phyloP scores from a whole-genome alignment of 2,113 vertebrate species.

The Candoia aspera region DNA sequence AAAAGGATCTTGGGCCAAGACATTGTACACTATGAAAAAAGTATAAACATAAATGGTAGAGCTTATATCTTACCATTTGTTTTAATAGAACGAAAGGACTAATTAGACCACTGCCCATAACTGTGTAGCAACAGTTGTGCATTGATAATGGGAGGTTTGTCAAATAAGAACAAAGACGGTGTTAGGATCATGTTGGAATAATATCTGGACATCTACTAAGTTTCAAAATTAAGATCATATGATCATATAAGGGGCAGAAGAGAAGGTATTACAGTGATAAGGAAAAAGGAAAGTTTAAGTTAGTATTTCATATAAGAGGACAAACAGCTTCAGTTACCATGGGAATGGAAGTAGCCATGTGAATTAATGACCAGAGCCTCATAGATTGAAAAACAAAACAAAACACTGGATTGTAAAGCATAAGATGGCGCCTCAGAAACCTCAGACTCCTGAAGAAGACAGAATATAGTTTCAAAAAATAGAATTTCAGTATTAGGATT shows the following conservation, averaged over 20 bases:
- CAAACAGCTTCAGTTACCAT: not conserved
- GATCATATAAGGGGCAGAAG: not conserved
- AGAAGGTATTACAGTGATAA: not conserved
- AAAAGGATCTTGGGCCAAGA: not conserved
- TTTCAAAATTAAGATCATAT: not conserved
- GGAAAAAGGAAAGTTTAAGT: not conserved
- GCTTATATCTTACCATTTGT: not conserved
- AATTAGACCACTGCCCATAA: not conserved
- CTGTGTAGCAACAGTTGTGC: not conserved
- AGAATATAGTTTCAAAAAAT: not conserved
- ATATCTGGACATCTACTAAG: not conserved
- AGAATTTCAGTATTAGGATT: not conserved
- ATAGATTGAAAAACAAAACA: not conserved
- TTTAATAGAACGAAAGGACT: not conserved
- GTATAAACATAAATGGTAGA: not conserved
- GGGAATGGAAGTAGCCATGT: no score
- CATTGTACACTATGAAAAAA: not conserved
- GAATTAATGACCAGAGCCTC: not conserved
- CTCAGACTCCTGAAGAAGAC: not conserved
- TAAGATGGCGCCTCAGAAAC: not conserved
- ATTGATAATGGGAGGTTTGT: not conserved
- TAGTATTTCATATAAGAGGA: not conserved
- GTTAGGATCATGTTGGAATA: not conserved
- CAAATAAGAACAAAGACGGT: not conserved
- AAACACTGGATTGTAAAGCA: not conserved